phyloP scores from a whole-genome alignment of 2,797 vertebrate genomes.

The Dipus sagitta region DNA sequence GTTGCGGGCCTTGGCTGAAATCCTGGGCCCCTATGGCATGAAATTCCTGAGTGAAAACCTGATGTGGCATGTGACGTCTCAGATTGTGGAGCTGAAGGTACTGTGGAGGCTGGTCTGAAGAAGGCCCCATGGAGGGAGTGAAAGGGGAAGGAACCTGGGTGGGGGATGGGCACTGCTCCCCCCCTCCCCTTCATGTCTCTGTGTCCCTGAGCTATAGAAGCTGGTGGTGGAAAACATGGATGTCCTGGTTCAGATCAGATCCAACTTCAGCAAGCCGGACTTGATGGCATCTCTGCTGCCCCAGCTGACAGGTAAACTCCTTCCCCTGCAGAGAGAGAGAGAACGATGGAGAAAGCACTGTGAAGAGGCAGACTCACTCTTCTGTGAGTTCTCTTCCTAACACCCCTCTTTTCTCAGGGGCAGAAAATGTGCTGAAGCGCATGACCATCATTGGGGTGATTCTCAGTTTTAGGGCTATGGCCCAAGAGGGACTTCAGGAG shows the following conservation, averaged over 20 bases:
- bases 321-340: neutral
- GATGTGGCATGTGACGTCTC: constrained; percentile 98
- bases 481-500: constrained; percentile 91
- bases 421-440: constrained; percentile 95
- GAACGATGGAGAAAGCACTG: neutral
- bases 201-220: constrained; percentile 89
- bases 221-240: constrained; percentile 98
- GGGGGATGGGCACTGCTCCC: neutral
- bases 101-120: neutral
- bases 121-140: neutral
- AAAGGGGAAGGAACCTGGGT: neutral
- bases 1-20: constrained; percentile 93
- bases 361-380: neutral
- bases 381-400: neutral
- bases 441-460: constrained; percentile 95
- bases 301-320: constrained; percentile 90
- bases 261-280: constrained; percentile 91
- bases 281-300: constrained; percentile 90
- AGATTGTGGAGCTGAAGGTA: constrained; percentile 96
- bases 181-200: neutral
- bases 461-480: constrained; percentile 90
- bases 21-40: constrained; percentile 95
- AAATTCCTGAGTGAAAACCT: constrained; percentile 96
- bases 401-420: constrained; percentile 85
- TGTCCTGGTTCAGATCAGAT: constrained; percentile 94